A percentile compares a stretch with the other conserved stretches of the same genome.
phyloP scores from a whole-genome alignment of 2,113 vertebrate species.

The Platanista minor region DNA sequence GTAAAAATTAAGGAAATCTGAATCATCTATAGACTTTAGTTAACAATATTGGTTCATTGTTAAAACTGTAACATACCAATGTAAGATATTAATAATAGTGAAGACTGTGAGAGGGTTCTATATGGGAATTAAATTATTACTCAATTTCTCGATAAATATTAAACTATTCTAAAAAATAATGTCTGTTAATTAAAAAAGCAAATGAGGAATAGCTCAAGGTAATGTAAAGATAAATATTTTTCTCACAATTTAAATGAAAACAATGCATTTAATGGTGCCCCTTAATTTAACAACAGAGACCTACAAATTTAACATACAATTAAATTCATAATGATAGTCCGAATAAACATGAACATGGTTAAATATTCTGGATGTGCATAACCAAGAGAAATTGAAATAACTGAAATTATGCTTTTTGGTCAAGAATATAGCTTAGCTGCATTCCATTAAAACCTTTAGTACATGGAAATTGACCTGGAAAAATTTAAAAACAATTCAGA shows the following conservation, averaged over 20 bases:
- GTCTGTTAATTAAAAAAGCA: neutral
- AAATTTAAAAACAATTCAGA: constrained; percentile 19
- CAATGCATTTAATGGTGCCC: neutral
- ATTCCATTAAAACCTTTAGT: constrained; percentile 17
- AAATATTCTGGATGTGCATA: neutral
- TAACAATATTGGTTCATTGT: neutral
- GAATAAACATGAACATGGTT: neutral
- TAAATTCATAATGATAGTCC: neutral
- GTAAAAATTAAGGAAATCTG: neutral
- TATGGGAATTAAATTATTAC: neutral
- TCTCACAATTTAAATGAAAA: neutral
- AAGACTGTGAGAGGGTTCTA: neutral
- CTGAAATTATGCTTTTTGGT: neutral
- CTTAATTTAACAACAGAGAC: neutral
- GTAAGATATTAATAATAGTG: neutral
- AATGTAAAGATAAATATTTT: neutral
- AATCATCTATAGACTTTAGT: neutral
- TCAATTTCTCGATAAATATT: neutral
- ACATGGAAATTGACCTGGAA: constrained; percentile 38
- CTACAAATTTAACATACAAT: neutral
- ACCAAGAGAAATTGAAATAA: neutral
- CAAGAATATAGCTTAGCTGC: neutral
- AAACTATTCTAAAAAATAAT: neutral
- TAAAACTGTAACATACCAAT: neutral
- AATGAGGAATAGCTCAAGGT: neutral